Conservation (phyloP, 2,888 invertebrate genomes). For the Phytoseiulus persimilis region DNA sequence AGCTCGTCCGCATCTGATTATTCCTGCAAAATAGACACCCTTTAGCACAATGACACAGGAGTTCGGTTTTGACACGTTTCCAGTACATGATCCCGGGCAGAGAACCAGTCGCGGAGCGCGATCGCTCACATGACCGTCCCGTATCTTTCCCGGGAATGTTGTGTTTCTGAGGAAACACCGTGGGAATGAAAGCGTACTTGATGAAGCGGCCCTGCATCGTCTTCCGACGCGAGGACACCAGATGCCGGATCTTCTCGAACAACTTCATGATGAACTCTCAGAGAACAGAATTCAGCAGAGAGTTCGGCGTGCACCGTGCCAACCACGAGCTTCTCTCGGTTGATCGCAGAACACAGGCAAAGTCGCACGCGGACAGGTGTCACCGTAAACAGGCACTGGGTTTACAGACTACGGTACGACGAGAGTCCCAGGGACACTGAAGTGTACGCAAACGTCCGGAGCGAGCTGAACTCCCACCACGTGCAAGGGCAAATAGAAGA, state of each 20-base stretch:
- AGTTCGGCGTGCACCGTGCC: too few species aligned
- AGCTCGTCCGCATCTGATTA: slow-evolving; percentile 30
- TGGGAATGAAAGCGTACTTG: neutral
- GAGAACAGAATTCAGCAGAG: too few species aligned
- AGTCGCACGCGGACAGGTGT: too few species aligned
- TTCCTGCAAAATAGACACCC: neutral
- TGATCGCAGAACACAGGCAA: neutral
- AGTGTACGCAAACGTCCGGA: neutral
- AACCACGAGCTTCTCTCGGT: too few species aligned
- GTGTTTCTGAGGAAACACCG: too few species aligned
- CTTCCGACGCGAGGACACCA: neutral
- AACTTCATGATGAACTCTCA: neutral
- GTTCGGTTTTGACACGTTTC: too few species aligned
- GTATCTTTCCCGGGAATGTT: too few species aligned
- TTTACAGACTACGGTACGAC: neutral
- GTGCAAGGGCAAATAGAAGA: neutral
- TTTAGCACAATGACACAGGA: too few species aligned
- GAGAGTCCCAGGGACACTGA: neutral
- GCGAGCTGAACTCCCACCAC: slow-evolving; percentile 5
- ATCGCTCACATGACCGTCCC: too few species aligned
- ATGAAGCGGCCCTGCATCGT: slow-evolving; percentile 28
- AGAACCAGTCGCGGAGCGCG: too few species aligned
- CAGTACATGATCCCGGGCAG: too few species aligned
- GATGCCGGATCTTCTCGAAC: slow-evolving; percentile 28
- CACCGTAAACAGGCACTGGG: too few species aligned